Base-by-base conservation (phyloP, 2,797 vertebrate genomes). In the Xerus rutilus region DNA sequence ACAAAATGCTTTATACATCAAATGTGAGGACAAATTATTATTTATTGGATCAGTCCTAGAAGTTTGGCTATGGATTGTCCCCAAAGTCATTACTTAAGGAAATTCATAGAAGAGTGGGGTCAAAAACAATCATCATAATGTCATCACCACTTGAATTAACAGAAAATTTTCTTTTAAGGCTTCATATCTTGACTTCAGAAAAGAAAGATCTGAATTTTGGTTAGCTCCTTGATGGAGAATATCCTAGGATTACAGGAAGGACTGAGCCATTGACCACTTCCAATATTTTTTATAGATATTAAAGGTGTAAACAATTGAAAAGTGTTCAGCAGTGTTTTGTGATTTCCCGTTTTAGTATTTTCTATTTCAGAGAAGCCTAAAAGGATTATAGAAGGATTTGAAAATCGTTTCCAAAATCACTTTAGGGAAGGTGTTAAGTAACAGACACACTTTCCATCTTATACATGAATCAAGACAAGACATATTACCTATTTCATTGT, bases 371-470 rank as follows among this genome's bases (percentile, higher is more conserved):
- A 64, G 49, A 39, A 79, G 7, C 3, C 59, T 85, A 62, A 57
- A 89, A 91, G 54, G 25, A 81, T 76, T 43, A 54, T 88, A 32
- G 14, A 77, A 69, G 11, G 69, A 85, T 92, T 74, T 91, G 25
- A 69, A 97, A 97, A 93, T 2, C 23, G 45, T 73, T 93, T 92
- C 35, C 65, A 83, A 82, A 97, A 49, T 86, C 35, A 59, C 59
- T 69, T 92, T 57, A 88, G 77, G 43, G 84, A 91, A 81, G 76
- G 8, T 77, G 20, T 35, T 59, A 47, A 94, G 49, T 83, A 96
- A 96, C 59, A 96, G 91, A 88, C n/a, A 96, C 0, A 77, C 18
- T 30, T 97, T 97, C 73, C 74, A 95, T 52, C 62, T 97, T 95
- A 94, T 57, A 87, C 0, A 0, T 93, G 92, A 97, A 97, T 91